Evolutionary conservation across 2,888 invertebrate genomes (phyloP).

Genomic region (Myathropa florea): DNA sequence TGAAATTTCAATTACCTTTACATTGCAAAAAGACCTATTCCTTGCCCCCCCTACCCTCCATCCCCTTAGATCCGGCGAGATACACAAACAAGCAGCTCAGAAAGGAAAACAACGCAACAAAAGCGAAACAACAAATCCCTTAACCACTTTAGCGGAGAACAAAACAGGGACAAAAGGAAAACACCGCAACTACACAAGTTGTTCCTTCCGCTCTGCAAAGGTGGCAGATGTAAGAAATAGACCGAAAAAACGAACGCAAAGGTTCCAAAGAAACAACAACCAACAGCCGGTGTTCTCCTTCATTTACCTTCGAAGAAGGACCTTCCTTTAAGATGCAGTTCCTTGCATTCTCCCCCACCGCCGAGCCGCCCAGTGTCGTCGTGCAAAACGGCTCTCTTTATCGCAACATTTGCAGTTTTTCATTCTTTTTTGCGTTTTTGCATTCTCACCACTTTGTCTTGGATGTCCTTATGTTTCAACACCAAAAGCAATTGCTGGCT

Average conservation of each 20-base stretch:
- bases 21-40: background rate
- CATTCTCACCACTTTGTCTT: background rate
- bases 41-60: background rate
- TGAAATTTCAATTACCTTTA: background rate
- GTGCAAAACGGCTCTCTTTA: background rate
- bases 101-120: background rate
- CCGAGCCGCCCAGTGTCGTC: background rate
- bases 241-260: no score
- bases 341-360: background rate
- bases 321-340: conserved; percentile 24
- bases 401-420: background rate
- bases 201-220: background rate
- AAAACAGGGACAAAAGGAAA: background rate
- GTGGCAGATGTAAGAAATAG: background rate
- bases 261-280: background rate
- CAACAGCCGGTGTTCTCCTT: background rate
- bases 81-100: background rate
- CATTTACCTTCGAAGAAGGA: background rate
- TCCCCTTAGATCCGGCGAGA: background rate
- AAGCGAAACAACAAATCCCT: conserved; percentile 10
- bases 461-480: conserved; percentile 18
- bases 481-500: conserved; percentile 19
- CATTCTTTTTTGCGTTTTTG: background rate
- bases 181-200: background rate
- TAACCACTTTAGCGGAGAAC: background rate